Evolutionary conservation across 1,140 invertebrate species (phyloP), one percentile per base, ranked within the genome.

Genomic region (Drosophila rufa): DNA sequence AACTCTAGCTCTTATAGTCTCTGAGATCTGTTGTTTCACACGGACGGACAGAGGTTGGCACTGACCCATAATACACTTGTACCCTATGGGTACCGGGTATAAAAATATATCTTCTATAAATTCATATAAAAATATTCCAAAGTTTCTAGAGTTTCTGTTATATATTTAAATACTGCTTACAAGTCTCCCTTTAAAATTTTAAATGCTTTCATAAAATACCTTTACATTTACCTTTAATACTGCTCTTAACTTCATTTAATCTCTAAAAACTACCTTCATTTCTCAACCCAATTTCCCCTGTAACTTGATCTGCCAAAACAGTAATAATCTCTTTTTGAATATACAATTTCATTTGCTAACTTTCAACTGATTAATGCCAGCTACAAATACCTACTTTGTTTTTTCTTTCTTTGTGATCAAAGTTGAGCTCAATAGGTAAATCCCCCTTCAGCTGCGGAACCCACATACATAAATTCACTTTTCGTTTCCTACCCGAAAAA

Each of bases 301-400:
- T 60, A 43, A 73, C 14, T 73, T 50, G 30, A 73, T 60, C 45
- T 14, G 38, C 1, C 45, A 51, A 58, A 59, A 19, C 67, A 15
- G 15, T 3, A 38, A 22, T 46, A 59, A 68, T 73, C 46, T 22
- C 46, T 25, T 15, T 38, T 17, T 7, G 36, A 67, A 42, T 67
- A 58, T 59, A 50, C 30, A 60, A 51, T 68, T 77, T 77, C 50
- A 77, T 77, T 78, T 45, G 64, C 40, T 38, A 48, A 64, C 64
- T 69, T 61, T 78, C 45, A 46, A 70, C 43, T 50, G 75, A 78
- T 78, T 78, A 79, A 79, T 79, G 76, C 73, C 76, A 73, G 67
- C 25, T 59, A 45, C 46, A 78, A 70, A 76, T 59, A 48, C 38
- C 30, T 15, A 22, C 17, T 40, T 36, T 9, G 19, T 25, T 65